Evolutionary conservation across 2,113 vertebrate species (phyloP).

Genomic region (Megalops atlanticus): DNA sequence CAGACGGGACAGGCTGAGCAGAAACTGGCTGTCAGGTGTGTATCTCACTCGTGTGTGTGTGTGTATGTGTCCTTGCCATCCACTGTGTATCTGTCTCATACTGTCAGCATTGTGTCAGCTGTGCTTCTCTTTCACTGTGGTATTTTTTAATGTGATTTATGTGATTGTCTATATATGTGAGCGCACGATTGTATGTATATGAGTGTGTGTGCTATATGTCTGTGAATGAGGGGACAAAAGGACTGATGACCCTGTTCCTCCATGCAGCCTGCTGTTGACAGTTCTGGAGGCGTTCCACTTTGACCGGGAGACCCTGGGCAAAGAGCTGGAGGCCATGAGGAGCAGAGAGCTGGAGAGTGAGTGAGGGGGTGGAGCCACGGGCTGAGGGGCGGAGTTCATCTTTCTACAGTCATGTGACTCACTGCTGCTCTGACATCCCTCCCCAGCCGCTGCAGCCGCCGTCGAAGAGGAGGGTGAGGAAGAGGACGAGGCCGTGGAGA

Average conservation of each 20-base stretch:
- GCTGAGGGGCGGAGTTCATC: background rate
- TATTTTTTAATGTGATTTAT: background rate
- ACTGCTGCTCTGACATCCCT: conserved; percentile 19
- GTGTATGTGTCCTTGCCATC: background rate
- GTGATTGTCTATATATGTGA: too few species aligned
- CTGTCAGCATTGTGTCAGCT: too few species aligned
- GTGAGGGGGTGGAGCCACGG: conserved; percentile 5
- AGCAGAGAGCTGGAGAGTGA: conserved; percentile 72
- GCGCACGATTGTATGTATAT: too few species aligned
- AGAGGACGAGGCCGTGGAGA: conserved; percentile 66
- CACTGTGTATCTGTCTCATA: too few species aligned
- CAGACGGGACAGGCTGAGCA: conserved; percentile 80
- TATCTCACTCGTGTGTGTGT: background rate
- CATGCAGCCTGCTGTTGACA: conserved; percentile 82
- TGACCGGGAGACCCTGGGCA: conserved; percentile 83
- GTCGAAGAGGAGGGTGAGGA: conserved; percentile 49
- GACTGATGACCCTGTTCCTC: conserved; percentile 25
- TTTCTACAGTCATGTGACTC: background rate
- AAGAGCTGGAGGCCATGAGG: conserved; percentile 78
- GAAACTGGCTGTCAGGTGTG: conserved; percentile 88
- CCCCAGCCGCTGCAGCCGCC: background rate
- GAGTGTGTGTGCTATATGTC: background rate
- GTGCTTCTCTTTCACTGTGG: background rate
- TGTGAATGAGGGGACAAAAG: background rate
- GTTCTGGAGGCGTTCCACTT: conserved; percentile 95